phyloP scores from a whole-genome alignment of 2,113 vertebrate species.

The Rhizomys pruinosus region DNA sequence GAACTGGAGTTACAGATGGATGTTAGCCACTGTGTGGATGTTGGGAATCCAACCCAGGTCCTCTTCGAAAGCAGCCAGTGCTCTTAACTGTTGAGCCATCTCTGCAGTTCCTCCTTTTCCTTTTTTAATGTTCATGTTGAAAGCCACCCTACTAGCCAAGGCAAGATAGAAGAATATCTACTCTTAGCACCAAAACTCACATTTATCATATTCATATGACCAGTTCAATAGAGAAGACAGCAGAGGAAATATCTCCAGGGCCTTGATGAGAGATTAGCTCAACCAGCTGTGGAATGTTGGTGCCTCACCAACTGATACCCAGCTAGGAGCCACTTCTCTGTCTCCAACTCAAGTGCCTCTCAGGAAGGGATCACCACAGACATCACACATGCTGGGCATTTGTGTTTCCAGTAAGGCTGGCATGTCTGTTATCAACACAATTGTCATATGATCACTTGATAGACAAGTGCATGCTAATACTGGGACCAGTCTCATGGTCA shows the following conservation, averaged over 20 bases:
- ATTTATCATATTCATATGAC: conserved; percentile 44
- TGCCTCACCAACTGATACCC: conserved; percentile 18
- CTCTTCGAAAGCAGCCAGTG: no score
- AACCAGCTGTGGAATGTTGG: conserved; percentile 51
- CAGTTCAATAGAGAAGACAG: conserved; percentile 48
- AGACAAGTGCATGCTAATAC: background rate
- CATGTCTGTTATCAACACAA: background rate
- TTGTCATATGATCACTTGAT: background rate
- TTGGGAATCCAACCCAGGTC: no score
- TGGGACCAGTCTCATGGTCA: background rate
- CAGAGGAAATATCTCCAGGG: conserved; percentile 50
- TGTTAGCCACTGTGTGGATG: no score
- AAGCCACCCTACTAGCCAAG: conserved; percentile 7
- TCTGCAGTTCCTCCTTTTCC: background rate
- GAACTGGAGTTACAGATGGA: no score
- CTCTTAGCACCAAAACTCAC: conserved; percentile 51
- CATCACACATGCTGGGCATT: background rate
- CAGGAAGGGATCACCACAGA: conserved; percentile 35
- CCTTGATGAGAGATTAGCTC: conserved; percentile 53
- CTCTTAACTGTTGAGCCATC: no score
- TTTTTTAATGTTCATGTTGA: background rate
- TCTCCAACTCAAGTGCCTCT: conserved; percentile 64
- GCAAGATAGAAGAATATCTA: background rate
- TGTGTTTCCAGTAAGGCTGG: conserved; percentile 37
- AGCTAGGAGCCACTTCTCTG: background rate